Evolutionary conservation across 2,888 invertebrate genomes (phyloP).

Genomic region (Drosophila emarginata): DNA sequence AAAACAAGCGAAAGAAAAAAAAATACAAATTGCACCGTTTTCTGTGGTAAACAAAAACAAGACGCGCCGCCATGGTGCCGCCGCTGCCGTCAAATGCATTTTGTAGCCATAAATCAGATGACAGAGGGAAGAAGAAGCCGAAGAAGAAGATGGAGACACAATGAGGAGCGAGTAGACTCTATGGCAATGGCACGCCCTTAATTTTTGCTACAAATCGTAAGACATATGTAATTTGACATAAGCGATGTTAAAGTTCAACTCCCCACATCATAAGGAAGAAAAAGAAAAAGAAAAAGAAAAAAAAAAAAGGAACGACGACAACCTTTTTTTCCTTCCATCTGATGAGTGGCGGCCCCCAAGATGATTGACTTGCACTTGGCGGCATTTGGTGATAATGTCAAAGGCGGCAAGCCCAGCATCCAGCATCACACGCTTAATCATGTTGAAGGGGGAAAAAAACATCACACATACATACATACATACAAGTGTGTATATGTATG

Average conservation of each 20-base stretch:
- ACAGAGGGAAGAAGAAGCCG: background rate
- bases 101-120: conserved; percentile 59
- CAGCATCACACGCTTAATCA: conserved; percentile 57
- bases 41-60: conserved; percentile 72
- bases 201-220: conserved; percentile 53
- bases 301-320: too few relatives aligned
- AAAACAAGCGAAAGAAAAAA: background rate
- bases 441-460: conserved; percentile 35
- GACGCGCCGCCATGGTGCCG: conserved; percentile 20
- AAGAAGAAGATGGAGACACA: conserved; percentile 8
- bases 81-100: conserved; percentile 26
- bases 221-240: conserved; percentile 78
- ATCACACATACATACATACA: background rate
- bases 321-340: background rate
- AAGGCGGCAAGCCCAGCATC: conserved; percentile 50
- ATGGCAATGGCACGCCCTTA: conserved; percentile 52
- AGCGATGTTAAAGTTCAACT: conserved; percentile 78
- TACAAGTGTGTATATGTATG: background rate
- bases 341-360: conserved; percentile 15
- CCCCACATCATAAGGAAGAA: conserved; percentile 27
- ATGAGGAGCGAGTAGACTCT: conserved; percentile 7
- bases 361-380: conserved; percentile 60
- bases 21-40: conserved; percentile 52
- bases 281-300: background rate
- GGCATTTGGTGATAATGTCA: conserved; percentile 65